These are phyloP conservation scores for Globodera ellingtonae DNA, from an alignment of 1,140 invertebrate genomes.

Conservation along the genomic window DNA sequence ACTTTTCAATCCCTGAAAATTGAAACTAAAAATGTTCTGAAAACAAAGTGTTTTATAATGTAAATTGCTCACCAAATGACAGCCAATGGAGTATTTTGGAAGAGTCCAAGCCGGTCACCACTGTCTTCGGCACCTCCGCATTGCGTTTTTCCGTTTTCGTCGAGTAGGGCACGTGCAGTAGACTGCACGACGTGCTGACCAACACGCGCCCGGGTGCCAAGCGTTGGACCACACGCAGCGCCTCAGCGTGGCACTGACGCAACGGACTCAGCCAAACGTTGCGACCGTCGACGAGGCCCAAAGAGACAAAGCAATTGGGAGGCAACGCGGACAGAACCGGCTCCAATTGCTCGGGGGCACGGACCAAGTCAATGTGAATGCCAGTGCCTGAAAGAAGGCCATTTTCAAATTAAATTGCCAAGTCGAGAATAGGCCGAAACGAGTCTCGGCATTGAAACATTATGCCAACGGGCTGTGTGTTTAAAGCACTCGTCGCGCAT, in stretches of 20 bases:
- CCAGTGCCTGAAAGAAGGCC: background rate
- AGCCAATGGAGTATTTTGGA: slow-evolving; percentile 26
- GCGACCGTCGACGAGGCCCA: slow-evolving; percentile 21
- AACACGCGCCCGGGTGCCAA: slow-evolving; percentile 12
- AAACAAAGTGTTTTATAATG: slow-evolving; percentile 3
- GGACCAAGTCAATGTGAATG: slow-evolving; percentile 31
- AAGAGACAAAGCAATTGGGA: background rate
- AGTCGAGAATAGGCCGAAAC: background rate
- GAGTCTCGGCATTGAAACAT: too few species aligned
- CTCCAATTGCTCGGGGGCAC: slow-evolving; percentile 23
- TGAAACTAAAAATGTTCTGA: background rate
- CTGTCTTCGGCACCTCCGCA: background rate
- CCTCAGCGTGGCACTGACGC: slow-evolving; percentile 2
- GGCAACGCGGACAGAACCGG: slow-evolving; percentile 15
- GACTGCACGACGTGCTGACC: slow-evolving; percentile 29
- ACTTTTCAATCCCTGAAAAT: slow-evolving; percentile 9
- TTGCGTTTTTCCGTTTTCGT: slow-evolving; percentile 1
- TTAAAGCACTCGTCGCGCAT: too few species aligned
- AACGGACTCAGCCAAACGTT: slow-evolving; percentile 29
- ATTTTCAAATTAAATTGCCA: background rate
- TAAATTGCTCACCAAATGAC: slow-evolving; percentile 14
- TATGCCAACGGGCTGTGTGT: too few species aligned
- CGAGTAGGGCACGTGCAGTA: slow-evolving; percentile 27
- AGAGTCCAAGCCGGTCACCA: background rate
- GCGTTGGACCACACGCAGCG: background rate